Evolutionary conservation across 1,140 invertebrate genomes (phyloP), one percentile per base, ranked within the genome.

Genomic region (Neomicropteryx cornuta): DNA sequence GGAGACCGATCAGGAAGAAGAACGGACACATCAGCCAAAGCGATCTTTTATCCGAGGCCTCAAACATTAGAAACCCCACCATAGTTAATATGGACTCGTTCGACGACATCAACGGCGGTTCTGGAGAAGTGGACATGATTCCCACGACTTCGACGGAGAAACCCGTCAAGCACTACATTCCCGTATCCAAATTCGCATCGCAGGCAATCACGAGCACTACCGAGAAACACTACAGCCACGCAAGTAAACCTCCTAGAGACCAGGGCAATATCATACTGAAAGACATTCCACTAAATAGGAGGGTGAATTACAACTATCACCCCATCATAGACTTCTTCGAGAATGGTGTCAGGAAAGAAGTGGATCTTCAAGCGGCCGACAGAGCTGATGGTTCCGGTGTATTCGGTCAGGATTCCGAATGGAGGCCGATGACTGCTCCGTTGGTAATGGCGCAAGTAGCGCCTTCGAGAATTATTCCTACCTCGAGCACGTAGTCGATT

Each of bases 321-420:
- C 83, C 83, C 2, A 87, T 87, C 34, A 83, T 87, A 43, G 83
- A 87, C 48, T 87, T 84, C 55, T 87, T 87, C 53, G 77, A 75
- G 36, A 56, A 58, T 33, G 50, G 53, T 2, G 51, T 51, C 28
- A 58, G 55, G 32, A 55, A 57, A 38, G 43, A 46, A 23, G 43
- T 31, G 11, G 48, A 51, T 18, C 52, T 58, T 33, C 55, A 53
- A 4, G 42, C 42, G 16, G 60, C 62, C 37, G 61, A 66, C 40
- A 56, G 63, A 53, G 58, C 33, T 34, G 52, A 47, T 24, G 33
- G 53, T 16, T 45, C 50, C 4, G 62, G 50, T 44, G 18, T 55
- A 14, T 44, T 52, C 1, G 35, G 49, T 5, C 27, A 45, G 20
- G 59, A 66, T 44, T 55, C 60, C 10, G 63, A 65, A 46, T 68